A percentile compares a stretch with the other conserved stretches of the same genome.
Conservation (phyloP, 2,797 vertebrate species). For the Phalloptychus januarius region DNA sequence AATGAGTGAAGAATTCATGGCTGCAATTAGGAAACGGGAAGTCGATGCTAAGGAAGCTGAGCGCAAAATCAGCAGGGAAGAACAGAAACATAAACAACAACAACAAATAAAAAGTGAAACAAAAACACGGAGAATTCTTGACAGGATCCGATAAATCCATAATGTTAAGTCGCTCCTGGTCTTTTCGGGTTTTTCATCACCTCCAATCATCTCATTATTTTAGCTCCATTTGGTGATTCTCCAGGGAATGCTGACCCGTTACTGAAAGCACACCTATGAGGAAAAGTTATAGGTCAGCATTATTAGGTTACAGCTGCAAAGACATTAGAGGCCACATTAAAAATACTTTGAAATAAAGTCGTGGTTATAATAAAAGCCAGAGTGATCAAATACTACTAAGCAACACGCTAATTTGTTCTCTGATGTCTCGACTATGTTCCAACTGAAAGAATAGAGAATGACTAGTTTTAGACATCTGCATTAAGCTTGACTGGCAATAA, state of each 20-base stretch:
- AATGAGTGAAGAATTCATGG: slow-evolving; percentile 1
- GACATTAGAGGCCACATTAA: background rate
- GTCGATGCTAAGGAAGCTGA: background rate
- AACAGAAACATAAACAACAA: background rate
- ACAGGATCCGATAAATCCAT: background rate
- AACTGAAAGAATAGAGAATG: background rate
- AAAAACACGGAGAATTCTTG: background rate
- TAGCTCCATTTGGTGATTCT: background rate
- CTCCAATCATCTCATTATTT: background rate
- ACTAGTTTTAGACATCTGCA: background rate
- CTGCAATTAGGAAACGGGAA: slow-evolving; percentile 1
- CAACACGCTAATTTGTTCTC: background rate
- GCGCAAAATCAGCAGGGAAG: background rate
- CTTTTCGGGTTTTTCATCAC: background rate
- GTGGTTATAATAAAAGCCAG: background rate
- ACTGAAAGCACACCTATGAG: background rate
- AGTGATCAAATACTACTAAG: background rate
- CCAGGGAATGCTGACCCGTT: background rate
- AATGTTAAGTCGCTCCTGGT: background rate
- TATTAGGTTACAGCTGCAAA: background rate
- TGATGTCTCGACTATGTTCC: background rate
- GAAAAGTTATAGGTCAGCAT: background rate
- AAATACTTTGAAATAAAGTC: background rate
- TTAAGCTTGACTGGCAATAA: background rate
- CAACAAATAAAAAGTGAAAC: background rate